Evolutionary conservation across 2,888 invertebrate genomes (phyloP).

Genomic region (Mesoligia furuncula): DNA sequence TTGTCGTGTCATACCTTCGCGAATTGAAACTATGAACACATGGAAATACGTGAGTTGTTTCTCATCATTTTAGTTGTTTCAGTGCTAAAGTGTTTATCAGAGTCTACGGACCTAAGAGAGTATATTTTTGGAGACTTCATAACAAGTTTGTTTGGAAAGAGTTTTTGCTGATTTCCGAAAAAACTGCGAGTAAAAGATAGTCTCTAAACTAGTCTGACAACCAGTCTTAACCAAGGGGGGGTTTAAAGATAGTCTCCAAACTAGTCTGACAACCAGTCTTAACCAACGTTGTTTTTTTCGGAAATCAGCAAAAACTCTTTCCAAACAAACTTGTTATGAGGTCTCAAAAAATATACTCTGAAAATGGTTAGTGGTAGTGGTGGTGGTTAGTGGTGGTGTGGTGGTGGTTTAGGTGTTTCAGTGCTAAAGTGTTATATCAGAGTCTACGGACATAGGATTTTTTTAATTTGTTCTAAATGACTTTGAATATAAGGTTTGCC

Average conservation of each 20-base stretch:
- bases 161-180: not conserved
- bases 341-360: not conserved
- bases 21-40: constrained; percentile 5
- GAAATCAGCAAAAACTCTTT: not conserved
- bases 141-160: not conserved
- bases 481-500: not conserved
- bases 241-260: no score
- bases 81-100: no score
- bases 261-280: no score
- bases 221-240: no score
- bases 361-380: no score
- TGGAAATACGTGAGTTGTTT: constrained; percentile 16
- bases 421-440: not conserved
- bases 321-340: not conserved
- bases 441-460: not conserved
- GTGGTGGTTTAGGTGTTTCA: not conserved
- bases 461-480: not conserved
- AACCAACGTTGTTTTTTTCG: no score
- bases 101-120: no score
- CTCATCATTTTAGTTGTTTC: not conserved
- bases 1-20: not conserved
- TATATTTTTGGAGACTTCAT: not conserved
- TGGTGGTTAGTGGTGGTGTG: no score
- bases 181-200: not conserved
- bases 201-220: no score